Base-by-base conservation (phyloP, 2,113 vertebrate species). In the Psettodes erumei region DNA sequence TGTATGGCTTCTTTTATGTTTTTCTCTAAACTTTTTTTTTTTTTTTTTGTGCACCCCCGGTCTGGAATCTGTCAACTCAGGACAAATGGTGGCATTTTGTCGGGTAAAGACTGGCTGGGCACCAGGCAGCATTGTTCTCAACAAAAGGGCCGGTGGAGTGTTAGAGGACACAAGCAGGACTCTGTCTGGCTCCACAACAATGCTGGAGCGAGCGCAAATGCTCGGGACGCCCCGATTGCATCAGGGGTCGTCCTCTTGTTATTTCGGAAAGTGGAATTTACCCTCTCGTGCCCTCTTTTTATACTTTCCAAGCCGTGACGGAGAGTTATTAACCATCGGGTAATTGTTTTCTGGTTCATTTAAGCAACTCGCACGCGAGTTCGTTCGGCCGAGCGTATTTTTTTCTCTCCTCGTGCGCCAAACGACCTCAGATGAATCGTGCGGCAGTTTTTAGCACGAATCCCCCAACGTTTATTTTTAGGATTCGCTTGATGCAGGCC, bases 51-150 rank as follows among this genome's bases (percentile, higher is more conserved):
- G 4, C 54, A 55, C 37, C 77, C 62, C 7, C 40, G 55, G 53
- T 76, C 61, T 81, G 87, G 83, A 89, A 88, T 90, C 86, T 88
- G 88, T 89, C 88, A 83, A 59, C 77, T 81, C 83, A 73, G 87
- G 81, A 89, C 86, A 90, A 92, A 89, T 77, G 70, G 74, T 81
- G 78, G 48, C 68, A 86, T 91, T 91, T 77, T 0, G 35, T 56
- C 55, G 37, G 80, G 42, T 51, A 75, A 77, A 82, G 55, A 42
- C 43, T 87, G 90, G 82, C 80, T 0, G 48, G 1, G 2, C 43
- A 72, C 86, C 85, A 83, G 76, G 43, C 73, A 42, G 72, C 77
- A 37, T 87, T 79, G 79, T 90, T 77, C 85, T 85, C 79, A 76
- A 81, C 85, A 87, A 69, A 84, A 66, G 69, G 53, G 67, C 54